Base-by-base conservation (phyloP, 2,888 invertebrate species). In the Dione vanillae region DNA sequence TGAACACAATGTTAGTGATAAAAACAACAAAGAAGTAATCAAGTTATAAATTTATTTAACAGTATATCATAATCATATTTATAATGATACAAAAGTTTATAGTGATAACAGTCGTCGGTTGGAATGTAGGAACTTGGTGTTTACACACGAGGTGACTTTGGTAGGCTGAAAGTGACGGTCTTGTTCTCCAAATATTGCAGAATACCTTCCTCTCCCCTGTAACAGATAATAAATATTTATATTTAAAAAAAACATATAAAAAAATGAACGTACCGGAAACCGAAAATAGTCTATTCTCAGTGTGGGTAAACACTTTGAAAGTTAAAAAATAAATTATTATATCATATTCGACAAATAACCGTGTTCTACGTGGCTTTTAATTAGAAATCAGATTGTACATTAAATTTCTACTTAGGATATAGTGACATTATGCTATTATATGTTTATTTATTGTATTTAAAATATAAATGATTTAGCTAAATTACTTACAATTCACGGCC, bases 121-220 rank as follows among this genome's bases (percentile, higher is more conserved):
- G 19, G 40, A 10, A 49, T 49, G n/a, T 16, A 19, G n/a, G 9
- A 12, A n/a, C n/a, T 14, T 14, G 14, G 10, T 14, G 40, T 75
- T 88, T 85, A 91, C 40, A 89, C 74, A 70, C 76, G 71, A 2
- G 91, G 90, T 73, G 88, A 87, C 81, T 92, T 92, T 88, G 96
- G 80, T 90, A 97, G 78, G 95, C 95, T 87, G 75, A 97, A 95
- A 10, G 96, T 94, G 51, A 97, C 94, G 40, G 97, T 96, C 90
- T 97, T 97, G 49, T 94, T 95, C 84, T 97, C 97, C 79, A 97
- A 87, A 84, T 97, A 97, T 82, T 96, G 96, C 74, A 95, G 94
- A 77, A 97, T 91, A 6, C 96, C 96, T 75, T 97, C 97, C 81
- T 96, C 96, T 67, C 97, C 97, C 83, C 96, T 96, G 88, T 41